phyloP scores from a whole-genome alignment of 2,888 invertebrate species.

The Exocentrus adspersus region DNA sequence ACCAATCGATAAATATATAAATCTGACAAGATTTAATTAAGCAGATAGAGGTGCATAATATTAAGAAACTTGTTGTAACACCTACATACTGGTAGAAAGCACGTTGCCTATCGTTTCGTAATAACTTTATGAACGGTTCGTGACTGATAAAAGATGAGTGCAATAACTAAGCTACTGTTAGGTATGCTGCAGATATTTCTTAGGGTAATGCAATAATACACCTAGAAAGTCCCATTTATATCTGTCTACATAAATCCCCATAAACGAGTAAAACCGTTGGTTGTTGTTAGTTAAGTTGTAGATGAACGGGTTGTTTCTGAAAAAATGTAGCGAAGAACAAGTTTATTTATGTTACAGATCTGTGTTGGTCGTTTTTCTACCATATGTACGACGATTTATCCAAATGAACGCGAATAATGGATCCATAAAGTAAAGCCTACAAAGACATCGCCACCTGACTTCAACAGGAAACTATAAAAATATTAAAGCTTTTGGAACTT shows the following conservation, averaged over 20 bases:
- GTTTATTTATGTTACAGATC: not conserved
- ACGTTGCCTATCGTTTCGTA: not conserved
- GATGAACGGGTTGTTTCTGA: not conserved
- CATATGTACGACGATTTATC: too few relatives aligned
- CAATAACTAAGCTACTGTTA: not conserved
- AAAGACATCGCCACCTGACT: too few relatives aligned
- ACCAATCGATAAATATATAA: too few relatives aligned
- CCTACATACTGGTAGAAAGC: not conserved
- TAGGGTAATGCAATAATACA: not conserved
- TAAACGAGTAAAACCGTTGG: constrained; percentile 1
- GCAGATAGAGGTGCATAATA: too few relatives aligned
- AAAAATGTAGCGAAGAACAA: not conserved
- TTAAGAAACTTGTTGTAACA: not conserved
- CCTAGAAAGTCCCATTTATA: constrained; percentile 8
- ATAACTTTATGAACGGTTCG: not conserved
- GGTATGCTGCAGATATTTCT: constrained; percentile 1
- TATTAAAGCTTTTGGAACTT: too few relatives aligned
- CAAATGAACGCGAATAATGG: too few relatives aligned
- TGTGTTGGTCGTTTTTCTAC: too few relatives aligned
- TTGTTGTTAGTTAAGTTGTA: not conserved
- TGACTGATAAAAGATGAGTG: not conserved
- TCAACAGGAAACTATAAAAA: too few relatives aligned
- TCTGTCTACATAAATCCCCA: not conserved
- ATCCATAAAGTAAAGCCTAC: too few relatives aligned
- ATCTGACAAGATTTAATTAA: not conserved